Conservation (phyloP, 2,797 vertebrate species). For the Erpetoichthys calabaricus region DNA sequence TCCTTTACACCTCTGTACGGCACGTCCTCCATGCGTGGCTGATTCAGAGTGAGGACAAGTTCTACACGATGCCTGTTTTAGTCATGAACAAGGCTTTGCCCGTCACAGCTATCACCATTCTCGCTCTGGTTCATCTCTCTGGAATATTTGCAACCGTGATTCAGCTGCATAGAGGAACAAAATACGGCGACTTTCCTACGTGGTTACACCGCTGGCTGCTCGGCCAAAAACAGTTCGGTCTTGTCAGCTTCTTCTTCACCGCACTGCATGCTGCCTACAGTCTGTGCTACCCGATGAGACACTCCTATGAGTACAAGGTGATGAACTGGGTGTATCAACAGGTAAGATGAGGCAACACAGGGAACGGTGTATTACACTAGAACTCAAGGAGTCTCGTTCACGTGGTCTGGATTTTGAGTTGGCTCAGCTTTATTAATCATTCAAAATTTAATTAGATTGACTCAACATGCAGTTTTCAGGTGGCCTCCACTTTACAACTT, state of each 20-base stretch:
- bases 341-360: constrained; percentile 27
- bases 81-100: constrained; percentile 68
- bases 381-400: too few species aligned
- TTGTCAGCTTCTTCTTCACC: constrained; percentile 55
- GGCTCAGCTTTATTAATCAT: too few species aligned
- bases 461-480: too few species aligned
- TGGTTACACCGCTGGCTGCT: constrained; percentile 57
- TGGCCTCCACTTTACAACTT: too few species aligned
- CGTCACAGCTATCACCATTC: constrained; percentile 57
- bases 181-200: constrained; percentile 51
- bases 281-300: constrained; percentile 56
- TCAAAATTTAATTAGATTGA: too few species aligned
- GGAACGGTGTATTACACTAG: too few species aligned
- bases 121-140: constrained; percentile 63
- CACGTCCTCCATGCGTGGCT: constrained; percentile 55
- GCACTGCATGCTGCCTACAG: constrained; percentile 52
- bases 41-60: constrained; percentile 39
- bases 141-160: constrained; percentile 54
- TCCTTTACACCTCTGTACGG: constrained; percentile 53
- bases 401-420: too few species aligned
- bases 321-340: constrained; percentile 61
- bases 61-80: constrained; percentile 62
- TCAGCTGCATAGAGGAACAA: constrained; percentile 55
- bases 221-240: constrained; percentile 55
- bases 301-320: constrained; percentile 58